A percentile compares a stretch with the other conserved stretches of the same genome.
phyloP scores from a whole-genome alignment of 2,888 invertebrate species.

The Meteorus cinctellus region DNA sequence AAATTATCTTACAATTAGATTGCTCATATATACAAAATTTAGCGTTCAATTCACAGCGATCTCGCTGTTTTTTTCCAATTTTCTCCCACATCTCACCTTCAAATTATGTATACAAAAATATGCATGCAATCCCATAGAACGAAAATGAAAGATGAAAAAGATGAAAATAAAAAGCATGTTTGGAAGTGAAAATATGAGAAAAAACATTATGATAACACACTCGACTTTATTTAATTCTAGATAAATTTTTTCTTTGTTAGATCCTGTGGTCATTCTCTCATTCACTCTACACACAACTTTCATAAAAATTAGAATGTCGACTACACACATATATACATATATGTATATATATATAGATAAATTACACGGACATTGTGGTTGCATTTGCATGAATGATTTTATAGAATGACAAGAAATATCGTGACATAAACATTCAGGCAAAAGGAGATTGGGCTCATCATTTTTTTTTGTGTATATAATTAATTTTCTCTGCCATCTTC shows the following conservation, averaged over 20 bases:
- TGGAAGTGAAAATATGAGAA: constrained; percentile 24
- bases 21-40: not conserved
- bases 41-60: not conserved
- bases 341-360: not conserved
- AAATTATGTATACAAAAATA: not conserved
- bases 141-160: constrained; percentile 23
- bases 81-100: not conserved
- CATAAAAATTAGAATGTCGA: not conserved
- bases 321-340: not conserved
- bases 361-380: not conserved
- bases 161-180: constrained; percentile 9
- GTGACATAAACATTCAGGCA: not conserved
- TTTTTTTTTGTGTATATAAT: not conserved
- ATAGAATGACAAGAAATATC: constrained; percentile 21
- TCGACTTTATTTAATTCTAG: constrained; percentile 24
- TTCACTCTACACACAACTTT: not conserved
- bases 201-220: constrained; percentile 21
- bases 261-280: not conserved
- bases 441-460: not conserved
- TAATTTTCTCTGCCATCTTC: not conserved
- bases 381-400: constrained; percentile 25
- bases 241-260: constrained; percentile 14
- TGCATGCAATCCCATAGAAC: not conserved
- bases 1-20: not conserved
- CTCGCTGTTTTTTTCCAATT: not conserved